phyloP scores from a whole-genome alignment of 2,888 invertebrate genomes.

The Autographa pulchrina region DNA sequence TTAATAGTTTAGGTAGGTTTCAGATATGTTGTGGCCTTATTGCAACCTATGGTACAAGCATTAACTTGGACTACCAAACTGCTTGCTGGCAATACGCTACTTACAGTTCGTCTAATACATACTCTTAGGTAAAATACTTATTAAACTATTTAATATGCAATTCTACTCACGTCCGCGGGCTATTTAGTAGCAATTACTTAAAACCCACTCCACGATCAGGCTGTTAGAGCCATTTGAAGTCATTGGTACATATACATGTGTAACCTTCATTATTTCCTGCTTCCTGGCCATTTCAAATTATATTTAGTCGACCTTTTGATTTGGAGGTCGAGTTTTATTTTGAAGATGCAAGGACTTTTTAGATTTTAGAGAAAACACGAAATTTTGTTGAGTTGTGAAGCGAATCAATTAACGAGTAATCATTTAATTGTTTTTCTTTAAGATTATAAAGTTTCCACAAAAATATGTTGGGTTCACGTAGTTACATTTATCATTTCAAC shows the following conservation, averaged over 20 bases:
- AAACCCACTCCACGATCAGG: slow-evolving; percentile 35
- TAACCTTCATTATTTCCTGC: slow-evolving; percentile 36
- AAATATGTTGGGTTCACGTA: no score
- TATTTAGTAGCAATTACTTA: slow-evolving; percentile 51
- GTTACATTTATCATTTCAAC: no score
- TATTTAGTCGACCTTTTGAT: slow-evolving; percentile 29
- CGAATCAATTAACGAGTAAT: not conserved
- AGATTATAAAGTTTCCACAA: no score
- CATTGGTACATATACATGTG: slow-evolving; percentile 12
- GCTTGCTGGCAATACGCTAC: not conserved
- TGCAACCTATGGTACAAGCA: no score
- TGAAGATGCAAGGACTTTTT: not conserved
- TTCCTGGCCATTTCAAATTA: slow-evolving; percentile 38
- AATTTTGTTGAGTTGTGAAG: not conserved
- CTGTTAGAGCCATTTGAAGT: slow-evolving; percentile 41
- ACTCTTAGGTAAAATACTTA: not conserved
- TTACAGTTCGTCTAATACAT: not conserved
- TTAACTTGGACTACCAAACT: not conserved
- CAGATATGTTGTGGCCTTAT: no score
- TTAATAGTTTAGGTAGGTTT: no score
- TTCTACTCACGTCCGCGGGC: slow-evolving; percentile 37
- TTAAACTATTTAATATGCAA: slow-evolving; percentile 37
- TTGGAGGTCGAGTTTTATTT: slow-evolving; percentile 14
- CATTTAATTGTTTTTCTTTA: no score
- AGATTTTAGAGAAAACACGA: not conserved